Conservation (phyloP, 2,888 invertebrate genomes). For the Microdon myrmicae region DNA sequence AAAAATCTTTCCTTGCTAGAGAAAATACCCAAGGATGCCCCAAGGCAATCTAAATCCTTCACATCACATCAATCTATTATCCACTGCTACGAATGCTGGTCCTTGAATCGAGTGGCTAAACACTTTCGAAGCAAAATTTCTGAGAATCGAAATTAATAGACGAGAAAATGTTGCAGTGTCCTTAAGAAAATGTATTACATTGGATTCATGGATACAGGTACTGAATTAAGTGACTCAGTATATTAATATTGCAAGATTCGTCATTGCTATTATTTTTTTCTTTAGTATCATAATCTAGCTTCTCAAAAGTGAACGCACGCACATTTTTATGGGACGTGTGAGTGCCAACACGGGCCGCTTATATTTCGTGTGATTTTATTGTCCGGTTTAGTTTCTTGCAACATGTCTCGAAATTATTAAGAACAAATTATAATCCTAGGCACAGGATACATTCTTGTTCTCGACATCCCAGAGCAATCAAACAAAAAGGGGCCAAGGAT, state of each 20-base stretch:
- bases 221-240: slow-evolving; percentile 45
- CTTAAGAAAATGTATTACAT: slow-evolving; percentile 31
- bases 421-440: slow-evolving; percentile 44
- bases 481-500: slow-evolving; percentile 27
- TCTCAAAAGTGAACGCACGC: slow-evolving; percentile 19
- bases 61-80: not conserved
- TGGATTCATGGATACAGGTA: slow-evolving; percentile 44
- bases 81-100: not conserved
- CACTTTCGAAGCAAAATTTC: not conserved
- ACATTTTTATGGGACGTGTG: slow-evolving; percentile 16
- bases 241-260: slow-evolving; percentile 50
- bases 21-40: slow-evolving; percentile 21
- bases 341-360: slow-evolving; percentile 20
- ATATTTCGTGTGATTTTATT: slow-evolving; percentile 44
- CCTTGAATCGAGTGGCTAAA: not conserved
- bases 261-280: no score
- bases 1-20: slow-evolving; percentile 6
- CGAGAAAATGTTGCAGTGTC: slow-evolving; percentile 14
- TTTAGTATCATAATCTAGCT: not conserved
- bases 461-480: slow-evolving; percentile 35
- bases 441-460: slow-evolving; percentile 12
- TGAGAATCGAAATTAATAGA: slow-evolving; percentile 1
- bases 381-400: slow-evolving; percentile 15
- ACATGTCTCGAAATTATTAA: slow-evolving; percentile 32
- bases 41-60: slow-evolving; percentile 17